Evolutionary conservation across 92 coral and sea anemone genomes (phyloP), one percentile per base, ranked within the genome.

Genomic region (Plumapathes pennacea): DNA sequence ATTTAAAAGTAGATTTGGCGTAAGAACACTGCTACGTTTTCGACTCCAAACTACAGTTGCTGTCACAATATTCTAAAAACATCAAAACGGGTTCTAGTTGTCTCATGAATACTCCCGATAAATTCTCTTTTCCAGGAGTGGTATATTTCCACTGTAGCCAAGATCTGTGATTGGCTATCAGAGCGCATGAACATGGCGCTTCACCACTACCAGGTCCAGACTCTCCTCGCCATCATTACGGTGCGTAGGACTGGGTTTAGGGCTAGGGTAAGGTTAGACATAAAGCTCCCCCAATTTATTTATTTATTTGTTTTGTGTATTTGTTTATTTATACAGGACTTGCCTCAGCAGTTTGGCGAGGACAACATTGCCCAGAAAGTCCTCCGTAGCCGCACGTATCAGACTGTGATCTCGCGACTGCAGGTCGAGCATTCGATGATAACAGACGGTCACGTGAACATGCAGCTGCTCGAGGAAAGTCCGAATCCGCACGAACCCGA

Each of bases 391-490:
- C 60, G 92, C 4, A 85, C 83, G n/a, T 92, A 88, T 73, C 77
- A 71, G 50, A 89, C 96, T 0, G 78, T 92, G 48, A 63, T 83
- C 51, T 88, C 90, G 14, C 74, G 98, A 30, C 80, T 92, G 24
- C 96, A 90, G 42, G 78, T 92, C 26, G 98, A 92, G 71, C 92
- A 92, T 22, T 82, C 96, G 17, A 77, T 88, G 86, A n/a, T n/a
- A n/a, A n/a, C n/a, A n/a, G n/a, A n/a, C n/a, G n/a, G n/a, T n/a
- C 68, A 76, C 58, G 88, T 78, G 52, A 96, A 90, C 18, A 88
- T 85, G 39, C 90, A 88, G 43, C 80, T 89, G 22, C 69, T 75
- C 54, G 64, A 75, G 30, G 53, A 71, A 2, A 85, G 81, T 13
- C 89, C 88, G 39, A 61, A 38, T n/a, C 14, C 51, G 2, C 76